A percentile compares a stretch with the other conserved stretches of the same genome.
phyloP scores from a whole-genome alignment of 2,888 invertebrate species.

The Epicampocera succincta region DNA sequence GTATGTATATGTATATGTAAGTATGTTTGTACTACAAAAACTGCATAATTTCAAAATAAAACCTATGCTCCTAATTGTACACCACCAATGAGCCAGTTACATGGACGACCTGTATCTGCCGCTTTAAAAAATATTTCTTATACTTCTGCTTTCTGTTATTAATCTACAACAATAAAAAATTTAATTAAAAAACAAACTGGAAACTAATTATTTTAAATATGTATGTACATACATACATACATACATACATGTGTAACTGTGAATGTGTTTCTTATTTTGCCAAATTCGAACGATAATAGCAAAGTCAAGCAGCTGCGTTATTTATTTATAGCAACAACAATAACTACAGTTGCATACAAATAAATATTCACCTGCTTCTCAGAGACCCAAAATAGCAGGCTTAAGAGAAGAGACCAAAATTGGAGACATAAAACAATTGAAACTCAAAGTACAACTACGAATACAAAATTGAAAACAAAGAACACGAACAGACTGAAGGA shows the following conservation, averaged over 20 bases:
- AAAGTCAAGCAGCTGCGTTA: background rate
- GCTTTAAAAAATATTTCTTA: conserved; percentile 8
- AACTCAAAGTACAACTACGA: conserved; percentile 17
- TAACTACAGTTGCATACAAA: background rate
- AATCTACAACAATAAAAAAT: conserved; percentile 38
- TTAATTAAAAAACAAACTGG: background rate
- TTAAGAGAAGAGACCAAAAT: conserved; percentile 1
- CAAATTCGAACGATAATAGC: no score
- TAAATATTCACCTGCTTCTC: conserved; percentile 58
- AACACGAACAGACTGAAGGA: conserved; percentile 9
- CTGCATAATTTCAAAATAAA: background rate
- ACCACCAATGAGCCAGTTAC: background rate
- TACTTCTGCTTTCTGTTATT: background rate
- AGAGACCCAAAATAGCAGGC: conserved; percentile 16
- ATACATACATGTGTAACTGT: background rate
- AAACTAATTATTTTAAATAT: conserved; percentile 51
- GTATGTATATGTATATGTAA: no score
- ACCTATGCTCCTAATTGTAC: conserved; percentile 18
- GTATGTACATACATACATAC: conserved; percentile 39
- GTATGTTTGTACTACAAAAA: background rate
- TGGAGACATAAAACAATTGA: conserved; percentile 24
- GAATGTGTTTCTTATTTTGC: background rate
- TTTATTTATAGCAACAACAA: conserved; percentile 5
- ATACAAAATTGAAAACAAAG: conserved; percentile 19
- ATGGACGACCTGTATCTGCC: conserved; percentile 27